These are phyloP conservation scores for Seriola aureovittata DNA, from an alignment of 2,113 vertebrate species.

Conservation along the genomic window DNA sequence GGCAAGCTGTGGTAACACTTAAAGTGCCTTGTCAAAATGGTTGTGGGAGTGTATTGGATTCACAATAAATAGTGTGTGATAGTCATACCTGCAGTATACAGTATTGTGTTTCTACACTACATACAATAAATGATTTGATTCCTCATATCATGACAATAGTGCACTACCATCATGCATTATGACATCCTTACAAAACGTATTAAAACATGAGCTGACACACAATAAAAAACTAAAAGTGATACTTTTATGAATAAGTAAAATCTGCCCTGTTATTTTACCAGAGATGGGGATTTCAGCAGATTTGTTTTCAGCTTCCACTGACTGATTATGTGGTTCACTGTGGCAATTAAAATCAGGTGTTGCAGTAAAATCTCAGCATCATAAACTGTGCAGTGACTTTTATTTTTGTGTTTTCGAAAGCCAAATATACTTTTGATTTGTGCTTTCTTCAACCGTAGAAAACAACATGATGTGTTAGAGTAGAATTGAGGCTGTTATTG, in stretches of 20 bases:
- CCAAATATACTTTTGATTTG: background rate
- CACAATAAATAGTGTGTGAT: background rate
- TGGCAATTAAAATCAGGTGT: conserved; percentile 4
- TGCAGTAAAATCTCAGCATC: background rate
- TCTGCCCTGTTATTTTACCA: background rate
- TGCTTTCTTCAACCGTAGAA: background rate
- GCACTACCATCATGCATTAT: background rate
- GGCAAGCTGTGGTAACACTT: conserved; percentile 26
- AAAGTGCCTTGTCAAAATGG: conserved; percentile 8
- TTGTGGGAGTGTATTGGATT: conserved; percentile 4
- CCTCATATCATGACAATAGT: background rate
- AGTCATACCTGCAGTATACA: too few species aligned
- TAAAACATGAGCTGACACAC: background rate
- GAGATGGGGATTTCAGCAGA: background rate
- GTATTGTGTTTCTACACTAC: background rate
- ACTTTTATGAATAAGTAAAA: background rate
- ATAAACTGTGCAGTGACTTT: conserved; percentile 7
- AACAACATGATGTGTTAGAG: background rate
- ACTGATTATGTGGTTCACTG: background rate
- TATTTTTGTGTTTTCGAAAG: conserved; percentile 4
- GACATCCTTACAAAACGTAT: background rate
- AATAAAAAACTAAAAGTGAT: background rate
- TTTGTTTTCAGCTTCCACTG: background rate
- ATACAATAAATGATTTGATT: conserved; percentile 1
- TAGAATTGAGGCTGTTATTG: background rate